These are phyloP conservation scores for Seriola dumerili DNA, from an alignment of 2,113 vertebrate species.

Conservation along the genomic window DNA sequence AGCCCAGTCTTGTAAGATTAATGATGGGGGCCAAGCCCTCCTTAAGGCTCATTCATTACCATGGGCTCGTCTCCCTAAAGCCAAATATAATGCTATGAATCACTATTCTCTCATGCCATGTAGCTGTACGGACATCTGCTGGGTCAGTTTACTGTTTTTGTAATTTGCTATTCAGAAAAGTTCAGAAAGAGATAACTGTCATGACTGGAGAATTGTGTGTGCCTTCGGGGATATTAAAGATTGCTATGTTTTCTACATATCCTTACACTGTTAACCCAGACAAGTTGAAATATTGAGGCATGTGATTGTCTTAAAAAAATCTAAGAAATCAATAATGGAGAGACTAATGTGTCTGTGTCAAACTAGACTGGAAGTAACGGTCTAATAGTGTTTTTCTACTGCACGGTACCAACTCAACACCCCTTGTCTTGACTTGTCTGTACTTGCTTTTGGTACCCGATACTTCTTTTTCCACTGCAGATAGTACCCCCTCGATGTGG, in stretches of 20 bases:
- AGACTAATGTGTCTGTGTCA: too few relatives aligned
- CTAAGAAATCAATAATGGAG: too few relatives aligned
- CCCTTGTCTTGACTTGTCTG: too few relatives aligned
- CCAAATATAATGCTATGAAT: constrained; percentile 78
- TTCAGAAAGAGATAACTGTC: constrained; percentile 28
- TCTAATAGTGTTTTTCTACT: too few relatives aligned
- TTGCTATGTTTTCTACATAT: not conserved
- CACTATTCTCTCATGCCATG: constrained; percentile 45
- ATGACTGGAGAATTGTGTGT: constrained; percentile 12
- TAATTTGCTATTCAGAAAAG: constrained; percentile 58
- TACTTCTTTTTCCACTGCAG: too few relatives aligned
- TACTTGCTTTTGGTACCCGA: too few relatives aligned
- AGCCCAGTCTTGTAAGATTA: constrained; percentile 73
- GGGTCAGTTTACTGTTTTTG: constrained; percentile 40
- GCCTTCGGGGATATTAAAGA: constrained; percentile 38
- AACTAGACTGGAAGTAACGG: too few relatives aligned
- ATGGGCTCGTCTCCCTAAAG: constrained; percentile 68
- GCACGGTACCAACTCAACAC: too few relatives aligned
- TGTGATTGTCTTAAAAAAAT: too few relatives aligned
- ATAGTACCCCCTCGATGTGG: too few relatives aligned
- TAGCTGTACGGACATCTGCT: constrained; percentile 39
- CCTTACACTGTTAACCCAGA: not conserved
- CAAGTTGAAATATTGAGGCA: too few relatives aligned
- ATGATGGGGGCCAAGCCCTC: constrained; percentile 70
- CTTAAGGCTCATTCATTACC: constrained; percentile 76